Base-by-base conservation (phyloP, 2,888 invertebrate genomes). In the Meandrusa payeni region DNA sequence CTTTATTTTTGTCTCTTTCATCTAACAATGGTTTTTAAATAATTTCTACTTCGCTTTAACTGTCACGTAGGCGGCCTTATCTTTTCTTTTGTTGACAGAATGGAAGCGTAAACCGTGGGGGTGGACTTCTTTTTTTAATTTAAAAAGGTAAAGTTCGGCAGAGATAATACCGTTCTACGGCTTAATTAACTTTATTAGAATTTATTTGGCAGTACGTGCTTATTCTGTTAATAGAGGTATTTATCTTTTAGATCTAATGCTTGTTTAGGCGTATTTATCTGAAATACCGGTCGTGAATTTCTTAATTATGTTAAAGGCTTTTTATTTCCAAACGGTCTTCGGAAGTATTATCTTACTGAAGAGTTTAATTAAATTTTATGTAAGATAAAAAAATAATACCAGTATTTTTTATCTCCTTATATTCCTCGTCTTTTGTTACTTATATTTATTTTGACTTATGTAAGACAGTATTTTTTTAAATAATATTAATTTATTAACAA, bases 181-280 rank as follows among this genome's bases (percentile, higher is more conserved):
- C 76, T 83, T 86, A 81, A 85, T 86, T 83, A 86, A 83, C 68
- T 80, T 82, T 76, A 83, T 82, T 83, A 75, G 75, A 83, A 83
- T 85, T 82, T 83, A 80, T 81, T 80, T 70, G 63, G 61, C 48
- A 60, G 61, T 65, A 78, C 77, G 76, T 77, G 75, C 71, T 58
- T 56, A 55, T 61, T 57, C 50, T 47, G 50, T 62, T 65, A 64
- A 66, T 60, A 58, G 57, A 51, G 56, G 54, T 55, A 62, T 67
- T 69, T 61, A 64, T 59, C 61, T 52, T 61, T 59, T 57, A 49
- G 38, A 43, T 51, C 50, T 54, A 52, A 49, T 41, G 61, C 61
- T 60, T 59, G 52, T 62, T 63, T 58, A 23, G 22, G 53, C 49
- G 48, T 9, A 23, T 22, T 23, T 29, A 31, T 10, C 6, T 4